Evolutionary conservation across 2,797 vertebrate species (phyloP).

Genomic region (Trachurus trachurus): DNA sequence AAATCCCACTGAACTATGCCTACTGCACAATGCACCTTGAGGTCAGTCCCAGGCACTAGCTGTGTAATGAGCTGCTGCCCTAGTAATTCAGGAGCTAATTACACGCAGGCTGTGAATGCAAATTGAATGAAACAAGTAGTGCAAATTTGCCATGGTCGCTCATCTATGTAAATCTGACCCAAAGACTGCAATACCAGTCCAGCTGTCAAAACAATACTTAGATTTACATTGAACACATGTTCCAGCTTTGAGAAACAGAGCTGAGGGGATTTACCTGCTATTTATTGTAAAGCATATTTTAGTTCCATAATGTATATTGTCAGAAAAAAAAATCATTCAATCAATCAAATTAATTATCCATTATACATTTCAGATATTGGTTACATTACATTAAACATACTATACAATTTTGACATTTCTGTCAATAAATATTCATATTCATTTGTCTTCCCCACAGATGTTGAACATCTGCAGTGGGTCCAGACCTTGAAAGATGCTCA

Average conservation of each 20-base stretch:
- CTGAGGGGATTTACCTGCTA: background rate
- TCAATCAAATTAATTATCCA: background rate
- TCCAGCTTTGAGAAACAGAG: background rate
- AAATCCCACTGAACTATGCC: conserved; percentile 1
- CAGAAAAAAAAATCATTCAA: background rate
- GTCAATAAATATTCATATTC: background rate
- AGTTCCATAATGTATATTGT: background rate
- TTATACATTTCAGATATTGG: too few relatives aligned
- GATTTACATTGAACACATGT: background rate
- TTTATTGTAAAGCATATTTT: background rate
- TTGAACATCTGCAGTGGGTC: conserved; percentile 90
- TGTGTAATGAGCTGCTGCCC: conserved; percentile 33
- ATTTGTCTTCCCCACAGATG: conserved; percentile 68
- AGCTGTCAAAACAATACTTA: background rate
- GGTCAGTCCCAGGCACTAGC: conserved; percentile 16
- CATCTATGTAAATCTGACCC: conserved; percentile 24
- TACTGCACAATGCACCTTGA: background rate
- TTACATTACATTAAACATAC: too few relatives aligned
- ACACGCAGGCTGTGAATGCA: conserved; percentile 3
- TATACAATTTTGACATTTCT: background rate
- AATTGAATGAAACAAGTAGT: conserved; percentile 24
- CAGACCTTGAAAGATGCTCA: conserved; percentile 89
- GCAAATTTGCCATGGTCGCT: conserved; percentile 17
- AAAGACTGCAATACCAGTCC: background rate
- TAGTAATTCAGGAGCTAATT: conserved; percentile 37